These are phyloP conservation scores for Phacellophora camtschatica DNA, from an alignment of 30 jellyfish, hydroid and myxozoan species.

Conservation along the genomic window DNA sequence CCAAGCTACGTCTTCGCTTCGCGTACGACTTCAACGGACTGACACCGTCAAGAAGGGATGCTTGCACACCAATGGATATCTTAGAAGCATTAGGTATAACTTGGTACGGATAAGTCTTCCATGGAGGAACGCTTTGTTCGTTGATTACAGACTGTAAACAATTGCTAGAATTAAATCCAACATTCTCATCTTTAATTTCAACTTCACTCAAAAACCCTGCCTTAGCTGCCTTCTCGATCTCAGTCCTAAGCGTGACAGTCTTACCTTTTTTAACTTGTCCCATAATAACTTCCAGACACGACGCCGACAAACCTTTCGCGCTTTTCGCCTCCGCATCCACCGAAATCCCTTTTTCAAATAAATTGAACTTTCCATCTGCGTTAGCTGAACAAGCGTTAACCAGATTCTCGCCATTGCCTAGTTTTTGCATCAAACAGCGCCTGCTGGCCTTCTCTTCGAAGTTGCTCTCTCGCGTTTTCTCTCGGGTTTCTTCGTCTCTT, in stretches of 20 bases:
- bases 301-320: not conserved
- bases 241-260: not conserved
- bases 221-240: not conserved
- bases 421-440: not conserved
- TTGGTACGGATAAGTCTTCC: conserved; percentile 2
- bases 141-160: not conserved
- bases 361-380: no score
- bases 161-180: not conserved
- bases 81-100: not conserved
- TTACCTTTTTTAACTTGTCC: not conserved
- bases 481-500: not conserved
- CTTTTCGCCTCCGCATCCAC: not conserved
- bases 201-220: not conserved
- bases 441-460: conserved; percentile 5
- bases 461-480: not conserved
- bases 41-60: not conserved
- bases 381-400: not conserved
- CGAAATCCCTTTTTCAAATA: not conserved
- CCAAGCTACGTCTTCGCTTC: not conserved
- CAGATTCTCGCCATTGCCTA: not conserved
- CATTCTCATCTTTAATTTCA: not conserved
- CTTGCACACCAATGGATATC: conserved; percentile 42
- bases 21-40: not conserved
- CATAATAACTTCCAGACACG: conserved; percentile 5
- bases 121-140: not conserved